A percentile compares a stretch with the other conserved stretches of the same genome.
Conservation (phyloP, 1,140 invertebrate genomes). For the Maniola jurtina region DNA sequence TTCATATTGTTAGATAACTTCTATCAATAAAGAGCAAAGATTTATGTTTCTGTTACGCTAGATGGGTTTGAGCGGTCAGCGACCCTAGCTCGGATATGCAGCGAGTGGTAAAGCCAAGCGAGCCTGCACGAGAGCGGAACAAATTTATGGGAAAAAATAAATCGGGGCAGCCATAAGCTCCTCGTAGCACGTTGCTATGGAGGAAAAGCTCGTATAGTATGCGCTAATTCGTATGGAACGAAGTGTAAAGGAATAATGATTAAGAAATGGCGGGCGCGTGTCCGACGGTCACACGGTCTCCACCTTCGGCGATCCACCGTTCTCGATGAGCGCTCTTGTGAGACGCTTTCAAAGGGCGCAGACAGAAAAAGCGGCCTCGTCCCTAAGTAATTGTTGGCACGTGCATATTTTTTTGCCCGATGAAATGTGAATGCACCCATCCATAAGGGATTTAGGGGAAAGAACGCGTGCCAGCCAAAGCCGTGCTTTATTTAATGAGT, state of each 20-base stretch:
- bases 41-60: conserved; percentile 51
- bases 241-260: conserved; percentile 46
- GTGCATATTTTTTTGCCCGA: conserved; percentile 60
- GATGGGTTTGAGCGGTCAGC: conserved; percentile 65
- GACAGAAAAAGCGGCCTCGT: conserved; percentile 39
- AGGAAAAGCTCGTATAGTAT: conserved; percentile 35
- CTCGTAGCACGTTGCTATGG: conserved; percentile 24
- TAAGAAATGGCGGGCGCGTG: conserved; percentile 54
- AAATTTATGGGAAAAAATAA: conserved; percentile 53
- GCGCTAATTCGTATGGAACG: conserved; percentile 53
- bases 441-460: conserved; percentile 32
- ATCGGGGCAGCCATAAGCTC: conserved; percentile 21
- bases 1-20: conserved; percentile 11
- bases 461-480: conserved; percentile 29
- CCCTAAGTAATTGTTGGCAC: conserved; percentile 68
- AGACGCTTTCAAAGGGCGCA: conserved; percentile 48
- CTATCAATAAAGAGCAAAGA: conserved; percentile 26
- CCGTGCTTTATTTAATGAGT: background rate
- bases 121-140: conserved; percentile 46
- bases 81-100: conserved; percentile 67
- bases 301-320: conserved; percentile 42
- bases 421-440: conserved; percentile 47
- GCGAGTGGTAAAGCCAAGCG: conserved; percentile 37
- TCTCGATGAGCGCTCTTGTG: conserved; percentile 64
- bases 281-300: conserved; percentile 52